Percentiles rank a stretch among this genome's conserved stretches.
Evolutionary conservation across 2,888 invertebrate species (phyloP).

Genomic region (Galeruca laticollis): DNA sequence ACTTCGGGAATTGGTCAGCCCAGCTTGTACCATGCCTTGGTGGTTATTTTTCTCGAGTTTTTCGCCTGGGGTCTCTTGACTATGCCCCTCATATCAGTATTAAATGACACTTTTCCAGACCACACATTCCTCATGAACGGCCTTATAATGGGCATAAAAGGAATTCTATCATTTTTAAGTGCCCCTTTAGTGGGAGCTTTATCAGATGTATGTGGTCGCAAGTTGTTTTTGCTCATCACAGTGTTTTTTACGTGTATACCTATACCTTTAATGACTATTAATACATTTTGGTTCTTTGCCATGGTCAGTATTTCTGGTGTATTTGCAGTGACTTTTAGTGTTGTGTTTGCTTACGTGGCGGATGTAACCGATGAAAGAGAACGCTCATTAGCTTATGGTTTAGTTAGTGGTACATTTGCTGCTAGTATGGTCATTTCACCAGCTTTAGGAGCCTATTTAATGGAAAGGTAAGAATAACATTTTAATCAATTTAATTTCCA

Average conservation of each 20-base stretch:
- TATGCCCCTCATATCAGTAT: slow-evolving; percentile 93
- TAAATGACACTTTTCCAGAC: slow-evolving; percentile 98
- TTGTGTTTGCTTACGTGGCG: slow-evolving; percentile 99
- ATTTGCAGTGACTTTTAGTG: slow-evolving; percentile 99
- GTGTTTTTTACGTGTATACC: slow-evolving; percentile 99
- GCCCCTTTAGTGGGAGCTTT: slow-evolving; percentile 91
- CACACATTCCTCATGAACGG: slow-evolving; percentile 99
- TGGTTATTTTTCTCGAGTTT: slow-evolving; percentile 99
- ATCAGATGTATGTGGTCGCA: slow-evolving; percentile 98
- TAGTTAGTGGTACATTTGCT: slow-evolving; percentile 96
- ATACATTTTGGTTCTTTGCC: slow-evolving; percentile 94
- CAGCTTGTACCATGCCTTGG: slow-evolving; percentile 97
- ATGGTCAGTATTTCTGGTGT: slow-evolving; percentile 99
- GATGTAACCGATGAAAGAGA: slow-evolving; percentile 98
- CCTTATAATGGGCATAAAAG: slow-evolving; percentile 90
- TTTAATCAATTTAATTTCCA: not conserved
- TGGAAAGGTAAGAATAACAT: slow-evolving; percentile 74
- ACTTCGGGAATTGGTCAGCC: slow-evolving; percentile 92
- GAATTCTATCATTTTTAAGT: slow-evolving; percentile 95
- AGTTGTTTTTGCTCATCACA: slow-evolving; percentile 96
- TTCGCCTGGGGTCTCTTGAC: slow-evolving; percentile 99
- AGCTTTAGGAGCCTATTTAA: slow-evolving; percentile 91
- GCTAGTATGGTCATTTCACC: slow-evolving; percentile 99
- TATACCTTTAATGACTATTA: slow-evolving; percentile 98
- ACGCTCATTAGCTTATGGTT: slow-evolving; percentile 93